Conservation (phyloP, 2,113 vertebrate species). For the Xiphophorus hellerii region DNA sequence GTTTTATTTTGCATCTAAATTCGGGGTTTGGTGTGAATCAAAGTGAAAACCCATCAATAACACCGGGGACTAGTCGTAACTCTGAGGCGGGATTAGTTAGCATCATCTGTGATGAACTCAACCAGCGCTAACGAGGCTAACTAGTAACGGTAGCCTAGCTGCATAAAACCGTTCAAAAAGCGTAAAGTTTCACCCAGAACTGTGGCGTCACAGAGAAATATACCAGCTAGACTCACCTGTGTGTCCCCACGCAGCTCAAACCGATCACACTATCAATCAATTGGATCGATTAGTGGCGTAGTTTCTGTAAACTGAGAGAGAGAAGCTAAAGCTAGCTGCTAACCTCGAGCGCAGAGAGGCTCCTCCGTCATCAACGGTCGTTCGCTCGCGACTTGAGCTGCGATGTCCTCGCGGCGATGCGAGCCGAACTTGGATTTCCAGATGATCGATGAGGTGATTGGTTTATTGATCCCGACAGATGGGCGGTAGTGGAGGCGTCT, state of each 20-base stretch:
- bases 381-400: constrained; percentile 18
- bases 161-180: neutral
- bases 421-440: neutral
- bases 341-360: constrained; percentile 68
- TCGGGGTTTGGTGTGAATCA: neutral
- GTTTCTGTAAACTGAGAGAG: neutral
- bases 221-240: accelerated
- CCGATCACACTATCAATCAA: neutral
- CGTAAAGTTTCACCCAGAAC: neutral
- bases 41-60: neutral
- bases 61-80: neutral
- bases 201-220: accelerated
- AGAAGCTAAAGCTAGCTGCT: constrained; percentile 63
- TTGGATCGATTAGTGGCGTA: neutral
- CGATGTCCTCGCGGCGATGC: neutral
- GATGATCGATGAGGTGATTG: neutral
- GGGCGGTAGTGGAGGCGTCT: constrained; percentile 22
- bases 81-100: neutral
- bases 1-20: neutral
- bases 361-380: constrained; percentile 40
- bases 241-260: neutral
- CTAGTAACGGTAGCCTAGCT: constrained; percentile 27
- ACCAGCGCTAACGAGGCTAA: constrained; percentile 28
- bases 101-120: neutral
- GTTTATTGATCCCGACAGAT: neutral